Conservation (phyloP, 2,797 vertebrate genomes). For the Botia kubotai region DNA sequence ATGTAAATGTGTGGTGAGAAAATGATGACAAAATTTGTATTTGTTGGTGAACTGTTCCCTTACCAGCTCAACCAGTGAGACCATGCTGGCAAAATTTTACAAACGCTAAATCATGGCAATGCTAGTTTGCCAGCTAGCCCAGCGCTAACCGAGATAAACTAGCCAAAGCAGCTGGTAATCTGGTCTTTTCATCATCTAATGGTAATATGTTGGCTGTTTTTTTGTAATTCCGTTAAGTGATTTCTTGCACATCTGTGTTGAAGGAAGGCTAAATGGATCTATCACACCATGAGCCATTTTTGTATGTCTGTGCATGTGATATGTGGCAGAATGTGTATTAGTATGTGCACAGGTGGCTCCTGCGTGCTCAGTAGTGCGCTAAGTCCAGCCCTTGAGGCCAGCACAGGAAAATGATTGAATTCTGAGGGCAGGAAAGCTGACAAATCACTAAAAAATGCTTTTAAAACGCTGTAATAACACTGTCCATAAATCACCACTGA, state of each 20-base stretch:
- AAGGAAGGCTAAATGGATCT: slow-evolving; percentile 50
- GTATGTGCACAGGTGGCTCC: slow-evolving; percentile 63
- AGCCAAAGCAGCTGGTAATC: neutral
- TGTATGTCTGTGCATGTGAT: slow-evolving; percentile 35
- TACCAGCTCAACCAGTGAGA: neutral
- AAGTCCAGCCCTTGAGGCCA: slow-evolving; percentile 67
- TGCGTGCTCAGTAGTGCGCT: slow-evolving; percentile 62
- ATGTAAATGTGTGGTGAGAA: neutral
- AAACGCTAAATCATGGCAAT: neutral
- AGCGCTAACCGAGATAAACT: neutral
- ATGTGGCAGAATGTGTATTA: slow-evolving; percentile 51
- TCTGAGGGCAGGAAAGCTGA: slow-evolving; percentile 72
- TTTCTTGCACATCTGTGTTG: slow-evolving; percentile 32
- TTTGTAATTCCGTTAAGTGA: slow-evolving; percentile 2
- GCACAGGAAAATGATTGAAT: slow-evolving; percentile 75
- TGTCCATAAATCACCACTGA: slow-evolving; percentile 76
- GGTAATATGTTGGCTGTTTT: slow-evolving; percentile 1
- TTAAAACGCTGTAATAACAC: slow-evolving; percentile 73
- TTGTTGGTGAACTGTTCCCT: neutral
- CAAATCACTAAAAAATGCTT: slow-evolving; percentile 74
- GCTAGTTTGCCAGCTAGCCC: neutral
- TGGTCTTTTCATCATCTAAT: neutral
- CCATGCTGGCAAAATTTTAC: neutral
- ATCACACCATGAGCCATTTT: neutral
- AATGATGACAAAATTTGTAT: neutral